Evolutionary conservation across 2,888 invertebrate species (phyloP).

Genomic region (Cephus runcator): DNA sequence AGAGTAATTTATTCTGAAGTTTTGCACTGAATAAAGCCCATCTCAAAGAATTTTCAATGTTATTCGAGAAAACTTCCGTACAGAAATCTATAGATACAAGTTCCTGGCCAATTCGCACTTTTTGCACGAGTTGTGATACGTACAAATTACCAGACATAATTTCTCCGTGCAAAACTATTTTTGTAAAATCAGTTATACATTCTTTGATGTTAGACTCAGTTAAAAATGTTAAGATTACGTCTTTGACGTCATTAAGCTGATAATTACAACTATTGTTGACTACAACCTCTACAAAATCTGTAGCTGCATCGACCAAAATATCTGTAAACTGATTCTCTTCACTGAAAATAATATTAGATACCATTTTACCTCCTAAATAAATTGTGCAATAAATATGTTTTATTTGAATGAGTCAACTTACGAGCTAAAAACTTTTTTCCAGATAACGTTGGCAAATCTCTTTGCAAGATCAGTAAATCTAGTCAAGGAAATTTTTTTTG

Average conservation of each 20-base stretch:
- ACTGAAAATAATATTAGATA: constrained; percentile 23
- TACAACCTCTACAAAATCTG: constrained; percentile 47
- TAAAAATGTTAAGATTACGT: constrained; percentile 43
- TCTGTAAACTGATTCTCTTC: constrained; percentile 30
- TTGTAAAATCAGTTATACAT: constrained; percentile 50
- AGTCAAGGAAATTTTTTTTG: constrained; percentile 30
- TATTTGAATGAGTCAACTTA: constrained; percentile 29
- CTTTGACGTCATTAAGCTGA: constrained; percentile 18
- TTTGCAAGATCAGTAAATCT: constrained; percentile 51
- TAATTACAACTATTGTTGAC: constrained; percentile 27
- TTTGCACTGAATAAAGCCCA: constrained; percentile 57
- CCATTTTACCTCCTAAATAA: constrained; percentile 2
- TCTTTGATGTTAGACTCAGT: constrained; percentile 43
- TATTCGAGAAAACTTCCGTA: constrained; percentile 40
- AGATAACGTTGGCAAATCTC: constrained; percentile 54
- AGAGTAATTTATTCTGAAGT: constrained; percentile 28
- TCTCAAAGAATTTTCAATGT: constrained; percentile 48
- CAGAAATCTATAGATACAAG: constrained; percentile 36
- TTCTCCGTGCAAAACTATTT: constrained; percentile 54
- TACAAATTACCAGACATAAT: constrained; percentile 56
- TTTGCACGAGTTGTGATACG: constrained; percentile 35
- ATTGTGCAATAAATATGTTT: constrained; percentile 14
- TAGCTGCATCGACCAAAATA: constrained; percentile 38
- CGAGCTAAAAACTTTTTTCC: constrained; percentile 51
- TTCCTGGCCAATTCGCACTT: constrained; percentile 36